Evolutionary conservation across 2,888 invertebrate genomes (phyloP).

Genomic region (Mylabris sibirica): DNA sequence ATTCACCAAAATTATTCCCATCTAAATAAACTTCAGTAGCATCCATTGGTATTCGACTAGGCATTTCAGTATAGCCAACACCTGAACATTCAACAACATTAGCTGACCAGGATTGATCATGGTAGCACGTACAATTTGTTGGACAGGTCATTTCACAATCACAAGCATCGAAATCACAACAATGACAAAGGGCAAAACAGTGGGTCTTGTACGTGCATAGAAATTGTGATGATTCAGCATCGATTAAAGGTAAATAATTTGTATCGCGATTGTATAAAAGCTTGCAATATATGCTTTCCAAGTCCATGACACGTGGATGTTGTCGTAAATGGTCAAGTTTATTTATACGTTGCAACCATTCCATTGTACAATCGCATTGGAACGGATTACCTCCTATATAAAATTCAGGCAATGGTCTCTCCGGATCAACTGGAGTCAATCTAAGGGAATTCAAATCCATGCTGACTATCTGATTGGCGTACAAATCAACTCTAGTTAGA

Average conservation of each 20-base stretch:
- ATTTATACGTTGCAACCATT: constrained; percentile 86
- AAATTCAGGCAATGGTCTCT: constrained; percentile 79
- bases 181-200: constrained; percentile 87
- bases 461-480: constrained; percentile 80
- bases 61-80: constrained; percentile 72
- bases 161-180: constrained; percentile 90
- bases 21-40: constrained; percentile 86
- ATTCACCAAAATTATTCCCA: constrained; percentile 78
- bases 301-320: constrained; percentile 82
- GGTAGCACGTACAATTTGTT: constrained; percentile 85
- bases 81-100: constrained; percentile 84
- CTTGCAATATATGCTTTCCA: constrained; percentile 83
- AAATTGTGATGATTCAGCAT: constrained; percentile 83
- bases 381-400: constrained; percentile 86
- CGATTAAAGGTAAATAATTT: constrained; percentile 74
- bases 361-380: constrained; percentile 90
- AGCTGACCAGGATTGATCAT: constrained; percentile 86
- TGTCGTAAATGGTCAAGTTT: constrained; percentile 82
- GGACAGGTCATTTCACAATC: constrained; percentile 94
- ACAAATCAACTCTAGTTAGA: constrained; percentile 80
- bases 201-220: constrained; percentile 85
- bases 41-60: constrained; percentile 90
- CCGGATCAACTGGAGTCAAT: constrained; percentile 78
- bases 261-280: constrained; percentile 77
- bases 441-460: constrained; percentile 80